Percentiles rank a stretch among this genome's conserved stretches.
phyloP scores from a whole-genome alignment of 2,113 vertebrate genomes.

The Tenrec ecaudatus region DNA sequence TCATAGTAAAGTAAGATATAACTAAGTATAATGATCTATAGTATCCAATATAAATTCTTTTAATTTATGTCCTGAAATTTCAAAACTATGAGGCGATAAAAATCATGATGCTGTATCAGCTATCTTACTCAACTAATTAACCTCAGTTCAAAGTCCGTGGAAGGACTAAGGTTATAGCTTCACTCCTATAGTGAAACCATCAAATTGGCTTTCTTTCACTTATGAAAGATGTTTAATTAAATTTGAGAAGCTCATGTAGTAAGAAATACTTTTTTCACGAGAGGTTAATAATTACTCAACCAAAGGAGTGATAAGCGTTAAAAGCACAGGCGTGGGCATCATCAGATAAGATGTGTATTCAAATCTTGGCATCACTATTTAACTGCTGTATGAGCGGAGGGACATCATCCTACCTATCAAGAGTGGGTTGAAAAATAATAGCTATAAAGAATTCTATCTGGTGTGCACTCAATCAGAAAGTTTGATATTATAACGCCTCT shows the following conservation, averaged over 20 bases:
- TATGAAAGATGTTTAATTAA: constrained; percentile 40
- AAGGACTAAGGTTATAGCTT: constrained; percentile 45
- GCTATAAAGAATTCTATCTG: background rate
- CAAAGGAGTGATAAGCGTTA: constrained; percentile 12
- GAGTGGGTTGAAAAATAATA: background rate
- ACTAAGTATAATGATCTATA: background rate
- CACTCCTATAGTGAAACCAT: constrained; percentile 25
- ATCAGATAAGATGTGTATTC: background rate
- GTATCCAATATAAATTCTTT: background rate
- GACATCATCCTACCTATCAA: background rate
- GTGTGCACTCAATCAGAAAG: background rate
- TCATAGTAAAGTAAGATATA: background rate
- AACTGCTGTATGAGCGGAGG: background rate
- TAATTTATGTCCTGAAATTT: constrained; percentile 36
- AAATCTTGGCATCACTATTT: constrained; percentile 1
- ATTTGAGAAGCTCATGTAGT: background rate
- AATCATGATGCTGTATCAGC: background rate
- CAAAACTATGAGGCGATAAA: background rate
- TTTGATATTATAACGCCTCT: background rate
- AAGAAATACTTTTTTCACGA: constrained; percentile 35
- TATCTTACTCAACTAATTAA: constrained; percentile 47
- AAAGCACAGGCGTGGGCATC: background rate
- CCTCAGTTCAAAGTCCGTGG: constrained; percentile 35
- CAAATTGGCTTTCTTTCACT: constrained; percentile 39
- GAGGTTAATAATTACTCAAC: background rate